These are phyloP conservation scores for Phymatocera aterrima DNA, from an alignment of 2,888 invertebrate genomes.

Conservation along the genomic window DNA sequence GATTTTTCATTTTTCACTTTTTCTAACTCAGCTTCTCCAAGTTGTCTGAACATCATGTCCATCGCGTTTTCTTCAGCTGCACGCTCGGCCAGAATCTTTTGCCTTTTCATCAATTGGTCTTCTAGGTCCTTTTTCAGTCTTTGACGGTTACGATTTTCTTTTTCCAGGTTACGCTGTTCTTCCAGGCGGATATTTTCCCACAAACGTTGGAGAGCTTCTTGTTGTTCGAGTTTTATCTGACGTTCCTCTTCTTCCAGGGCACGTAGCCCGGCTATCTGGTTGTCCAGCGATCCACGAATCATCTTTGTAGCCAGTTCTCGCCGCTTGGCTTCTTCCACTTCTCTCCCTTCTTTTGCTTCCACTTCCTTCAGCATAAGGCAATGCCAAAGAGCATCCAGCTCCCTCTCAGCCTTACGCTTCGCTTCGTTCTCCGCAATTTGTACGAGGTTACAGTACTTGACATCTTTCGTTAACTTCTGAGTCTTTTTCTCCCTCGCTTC, in stretches of 20 bases:
- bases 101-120: constrained; percentile 60
- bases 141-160: constrained; percentile 56
- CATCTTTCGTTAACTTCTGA: constrained; percentile 76
- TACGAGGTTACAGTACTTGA: constrained; percentile 77
- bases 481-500: constrained; percentile 75
- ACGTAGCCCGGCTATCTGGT: constrained; percentile 62
- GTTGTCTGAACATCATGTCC: constrained; percentile 53
- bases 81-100: constrained; percentile 57
- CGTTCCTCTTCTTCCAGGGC: constrained; percentile 58
- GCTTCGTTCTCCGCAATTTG: constrained; percentile 80
- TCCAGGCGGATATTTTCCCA: constrained; percentile 58
- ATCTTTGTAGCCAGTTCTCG: constrained; percentile 49
- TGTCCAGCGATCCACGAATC: constrained; percentile 53
- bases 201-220: constrained; percentile 57
- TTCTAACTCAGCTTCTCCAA: constrained; percentile 57
- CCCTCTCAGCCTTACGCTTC: constrained; percentile 76
- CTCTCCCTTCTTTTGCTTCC: constrained; percentile 70
- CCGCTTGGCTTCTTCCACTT: constrained; percentile 54
- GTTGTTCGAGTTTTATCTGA: constrained; percentile 58
- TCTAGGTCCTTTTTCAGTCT: constrained; percentile 62
- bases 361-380: constrained; percentile 78
- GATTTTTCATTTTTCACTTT: constrained; percentile 55
- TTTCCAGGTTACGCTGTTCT: constrained; percentile 55
- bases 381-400: constrained; percentile 80
- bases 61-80: constrained; percentile 58